phyloP scores from a whole-genome alignment of 2,113 vertebrate genomes.

The Tringa solitaria region DNA sequence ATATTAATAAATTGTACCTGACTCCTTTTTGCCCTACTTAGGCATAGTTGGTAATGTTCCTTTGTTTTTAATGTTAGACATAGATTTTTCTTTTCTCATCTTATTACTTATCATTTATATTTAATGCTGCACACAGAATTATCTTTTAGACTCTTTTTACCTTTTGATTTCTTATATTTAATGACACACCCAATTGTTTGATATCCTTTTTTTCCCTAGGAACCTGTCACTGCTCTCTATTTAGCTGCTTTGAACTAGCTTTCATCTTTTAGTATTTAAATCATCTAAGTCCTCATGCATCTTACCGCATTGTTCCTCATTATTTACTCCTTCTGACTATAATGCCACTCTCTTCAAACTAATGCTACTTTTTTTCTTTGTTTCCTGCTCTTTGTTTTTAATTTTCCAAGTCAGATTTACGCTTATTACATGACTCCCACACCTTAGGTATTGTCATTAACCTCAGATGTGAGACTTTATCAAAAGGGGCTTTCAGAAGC shows the following conservation, averaged over 20 bases:
- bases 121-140: slow-evolving; percentile 69
- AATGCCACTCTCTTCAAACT: slow-evolving; percentile 43
- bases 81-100: slow-evolving; percentile 61
- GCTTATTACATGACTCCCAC: slow-evolving; percentile 58
- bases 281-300: slow-evolving; percentile 33
- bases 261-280: slow-evolving; percentile 68
- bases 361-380: slow-evolving; percentile 43
- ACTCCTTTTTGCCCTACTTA: slow-evolving; percentile 71
- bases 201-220: slow-evolving; percentile 58
- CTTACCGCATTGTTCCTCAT: slow-evolving; percentile 37
- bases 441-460: slow-evolving; percentile 60
- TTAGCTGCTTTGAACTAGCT: slow-evolving; percentile 66
- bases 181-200: slow-evolving; percentile 68
- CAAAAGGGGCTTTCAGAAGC: slow-evolving; percentile 42
- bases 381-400: slow-evolving; percentile 66
- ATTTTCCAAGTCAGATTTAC: slow-evolving; percentile 66
- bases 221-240: slow-evolving; percentile 60
- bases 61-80: slow-evolving; percentile 71
- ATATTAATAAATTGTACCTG: slow-evolving; percentile 61
- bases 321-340: slow-evolving; percentile 43
- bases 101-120: slow-evolving; percentile 73
- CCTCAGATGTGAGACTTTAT: slow-evolving; percentile 40
- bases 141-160: slow-evolving; percentile 66
- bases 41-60: slow-evolving; percentile 57
- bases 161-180: slow-evolving; percentile 67